Percentiles rank a stretch among this genome's conserved stretches.
Evolutionary conservation across 2,113 vertebrate genomes (phyloP).

Genomic region (Orthonyx spaldingii): DNA sequence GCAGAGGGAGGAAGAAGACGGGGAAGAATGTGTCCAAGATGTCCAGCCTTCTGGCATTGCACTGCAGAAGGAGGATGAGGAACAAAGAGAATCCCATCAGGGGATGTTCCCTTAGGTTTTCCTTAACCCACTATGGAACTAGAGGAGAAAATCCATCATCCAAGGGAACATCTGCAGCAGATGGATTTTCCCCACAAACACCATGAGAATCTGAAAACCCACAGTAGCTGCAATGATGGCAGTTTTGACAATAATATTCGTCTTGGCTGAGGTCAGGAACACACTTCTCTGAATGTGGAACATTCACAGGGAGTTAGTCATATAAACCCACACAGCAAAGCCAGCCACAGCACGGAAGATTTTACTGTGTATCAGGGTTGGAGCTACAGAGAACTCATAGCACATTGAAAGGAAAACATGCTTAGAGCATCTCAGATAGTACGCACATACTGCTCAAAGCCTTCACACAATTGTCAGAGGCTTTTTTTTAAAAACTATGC

Average conservation of each 20-base stretch:
- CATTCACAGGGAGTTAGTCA: slow-evolving; percentile 44
- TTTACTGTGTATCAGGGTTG: background rate
- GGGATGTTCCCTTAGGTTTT: background rate
- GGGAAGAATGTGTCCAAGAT: background rate
- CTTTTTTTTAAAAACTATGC: background rate
- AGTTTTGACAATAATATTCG: slow-evolving; percentile 42
- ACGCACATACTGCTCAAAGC: background rate
- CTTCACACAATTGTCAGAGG: background rate
- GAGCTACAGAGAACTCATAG: background rate
- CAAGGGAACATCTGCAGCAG: background rate
- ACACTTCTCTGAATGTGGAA: slow-evolving; percentile 29
- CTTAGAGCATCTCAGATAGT: background rate
- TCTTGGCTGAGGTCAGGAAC: slow-evolving; percentile 36
- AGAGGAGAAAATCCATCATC: background rate
- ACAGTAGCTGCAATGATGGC: slow-evolving; percentile 17
- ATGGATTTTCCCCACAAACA: background rate
- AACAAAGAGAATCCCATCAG: background rate
- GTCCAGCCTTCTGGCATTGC: background rate
- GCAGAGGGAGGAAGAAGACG: background rate
- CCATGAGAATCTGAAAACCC: background rate
- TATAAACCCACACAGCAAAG: slow-evolving; percentile 24
- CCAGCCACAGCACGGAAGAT: background rate
- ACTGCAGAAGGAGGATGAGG: background rate
- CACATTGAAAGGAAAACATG: background rate
- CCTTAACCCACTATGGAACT: background rate